Percentiles rank a stretch among this genome's conserved stretches.
phyloP scores from a whole-genome alignment of 2,113 vertebrate genomes.

The Hippolais icterina region DNA sequence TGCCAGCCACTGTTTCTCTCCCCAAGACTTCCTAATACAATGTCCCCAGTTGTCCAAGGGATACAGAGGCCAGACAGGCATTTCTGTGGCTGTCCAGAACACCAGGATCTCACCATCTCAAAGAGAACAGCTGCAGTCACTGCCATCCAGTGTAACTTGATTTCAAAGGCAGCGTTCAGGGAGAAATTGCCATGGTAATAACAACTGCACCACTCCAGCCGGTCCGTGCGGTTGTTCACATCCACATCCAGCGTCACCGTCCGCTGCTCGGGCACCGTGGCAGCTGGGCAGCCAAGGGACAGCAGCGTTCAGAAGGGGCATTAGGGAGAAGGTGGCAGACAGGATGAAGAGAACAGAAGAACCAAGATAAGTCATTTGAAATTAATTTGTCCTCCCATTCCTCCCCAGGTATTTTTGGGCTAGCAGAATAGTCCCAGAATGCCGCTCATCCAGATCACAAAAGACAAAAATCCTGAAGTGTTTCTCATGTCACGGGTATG shows the following conservation, averaged over 20 bases:
- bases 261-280: constrained; percentile 94
- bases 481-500: background rate
- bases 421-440: constrained; percentile 24
- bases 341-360: background rate
- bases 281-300: constrained; percentile 70
- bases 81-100: background rate
- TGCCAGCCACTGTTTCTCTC: background rate
- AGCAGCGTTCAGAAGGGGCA: background rate
- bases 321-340: background rate
- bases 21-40: background rate
- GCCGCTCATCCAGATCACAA: background rate
- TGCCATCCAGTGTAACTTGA: constrained; percentile 99
- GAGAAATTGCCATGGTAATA: constrained; percentile 97
- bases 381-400: background rate
- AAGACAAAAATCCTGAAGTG: background rate
- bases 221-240: constrained; percentile 93
- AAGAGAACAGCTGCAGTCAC: constrained; percentile 95
- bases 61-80: background rate
- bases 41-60: rapidly evolving
- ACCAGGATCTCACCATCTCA: constrained; percentile 86
- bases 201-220: constrained; percentile 96
- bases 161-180: constrained; percentile 89
- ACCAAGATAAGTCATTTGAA: background rate
- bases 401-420: background rate
- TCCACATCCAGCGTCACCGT: constrained; percentile 94